Evolutionary conservation across 2,888 invertebrate genomes (phyloP).

Genomic region (Calameuta filiformis): DNA sequence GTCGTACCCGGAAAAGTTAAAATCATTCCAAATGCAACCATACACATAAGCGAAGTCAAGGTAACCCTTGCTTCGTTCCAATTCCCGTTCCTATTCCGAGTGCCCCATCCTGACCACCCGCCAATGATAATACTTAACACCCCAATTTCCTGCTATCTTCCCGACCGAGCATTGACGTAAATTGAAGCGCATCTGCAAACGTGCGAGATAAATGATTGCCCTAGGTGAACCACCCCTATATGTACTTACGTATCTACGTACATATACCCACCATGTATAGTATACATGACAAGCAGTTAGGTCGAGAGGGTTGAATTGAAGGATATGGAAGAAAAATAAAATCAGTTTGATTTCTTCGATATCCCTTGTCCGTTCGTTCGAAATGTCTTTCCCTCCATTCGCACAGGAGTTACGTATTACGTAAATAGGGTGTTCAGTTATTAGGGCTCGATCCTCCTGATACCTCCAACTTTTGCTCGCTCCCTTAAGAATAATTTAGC

Average conservation of each 20-base stretch:
- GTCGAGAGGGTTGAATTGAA: background rate
- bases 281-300: background rate
- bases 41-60: background rate
- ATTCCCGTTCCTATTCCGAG: background rate
- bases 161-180: background rate
- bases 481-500: background rate
- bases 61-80: background rate
- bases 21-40: too few relatives aligned
- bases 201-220: background rate
- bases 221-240: background rate
- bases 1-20: background rate
- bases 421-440: background rate
- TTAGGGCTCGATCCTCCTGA: background rate
- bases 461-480: background rate
- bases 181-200: background rate
- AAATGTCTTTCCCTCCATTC: background rate
- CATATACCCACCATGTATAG: background rate
- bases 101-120: background rate
- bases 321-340: background rate
- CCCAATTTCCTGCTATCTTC: background rate
- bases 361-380: background rate
- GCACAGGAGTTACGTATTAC: background rate
- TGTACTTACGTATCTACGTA: background rate
- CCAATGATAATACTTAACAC: slow-evolving; percentile 4
- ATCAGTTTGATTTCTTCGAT: background rate